Base-by-base conservation (phyloP, 2,113 vertebrate genomes). In the Chauna torquata region DNA sequence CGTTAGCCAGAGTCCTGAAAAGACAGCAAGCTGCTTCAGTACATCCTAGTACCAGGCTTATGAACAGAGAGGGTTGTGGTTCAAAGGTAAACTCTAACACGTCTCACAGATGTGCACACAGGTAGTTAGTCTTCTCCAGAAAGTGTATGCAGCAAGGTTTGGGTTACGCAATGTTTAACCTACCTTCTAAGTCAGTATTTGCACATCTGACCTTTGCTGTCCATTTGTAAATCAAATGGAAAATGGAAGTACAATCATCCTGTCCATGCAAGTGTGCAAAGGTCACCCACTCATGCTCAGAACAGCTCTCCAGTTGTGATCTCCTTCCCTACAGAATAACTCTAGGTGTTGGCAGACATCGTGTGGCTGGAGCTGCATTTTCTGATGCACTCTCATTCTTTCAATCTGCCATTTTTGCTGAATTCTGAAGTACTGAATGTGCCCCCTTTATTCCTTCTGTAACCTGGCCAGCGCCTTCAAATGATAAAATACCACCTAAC, bases 41-140 rank as follows among this genome's bases (percentile, higher is more conserved):
- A 49, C 36, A 30, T 88, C 71, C 88, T 88, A 76, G 70, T 72
- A 58, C 49, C 78, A 85, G n/a, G n/a, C 66, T 88, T 88, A 38
- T 27, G 62, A 90, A 45, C 66, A 71, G 38, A 71, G 38, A 77
- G 32, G 55, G 28, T 42, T 94, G 45, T 55, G 58, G 34, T 88
- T 91, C 54, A 75, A 50, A 92, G 85, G 68, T 45, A 80, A 94
- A 83, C n/a, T 61, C 47, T 5, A 42, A 49, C 32, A 11, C 92
- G 92, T 88, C 69, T 86, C 77, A 34, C 64, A 94, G 76, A 92
- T 91, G 82, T 86, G 77, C 55, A 88, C 64, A 40, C 38, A 58
- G 57, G 36, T 94, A 88, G 57, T 44, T 71, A 68, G 7, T 47
- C 70, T 75, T 78, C 88, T 81, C 42, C 72, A 92, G 85, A 82